These are phyloP conservation scores for Ceratitis capitata DNA, from an alignment of 1,140 invertebrate species.

Conservation along the genomic window DNA sequence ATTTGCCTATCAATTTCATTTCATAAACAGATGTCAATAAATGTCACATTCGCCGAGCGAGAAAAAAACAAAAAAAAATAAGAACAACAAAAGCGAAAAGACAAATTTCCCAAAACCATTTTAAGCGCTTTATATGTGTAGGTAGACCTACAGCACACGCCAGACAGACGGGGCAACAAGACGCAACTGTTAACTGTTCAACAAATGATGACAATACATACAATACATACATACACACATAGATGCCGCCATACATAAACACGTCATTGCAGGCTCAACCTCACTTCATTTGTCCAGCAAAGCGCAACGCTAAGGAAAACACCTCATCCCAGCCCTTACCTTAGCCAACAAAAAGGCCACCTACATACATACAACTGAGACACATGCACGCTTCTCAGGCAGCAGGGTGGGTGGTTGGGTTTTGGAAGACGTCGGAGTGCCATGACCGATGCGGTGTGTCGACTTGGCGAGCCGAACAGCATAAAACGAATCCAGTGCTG, in stretches of 20 bases:
- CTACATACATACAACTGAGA: not conserved
- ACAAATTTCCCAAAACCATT: no score
- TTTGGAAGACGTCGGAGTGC: not conserved
- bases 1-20: not conserved
- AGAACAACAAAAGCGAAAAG: no score
- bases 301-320: not conserved
- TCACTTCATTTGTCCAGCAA: conserved; percentile 19
- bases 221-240: not conserved
- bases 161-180: not conserved
- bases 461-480: conserved; percentile 8
- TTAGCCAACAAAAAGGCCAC: not conserved
- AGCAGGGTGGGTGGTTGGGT: not conserved
- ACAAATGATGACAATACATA: conserved; percentile 23
- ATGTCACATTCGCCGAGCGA: not conserved
- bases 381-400: not conserved
- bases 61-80: not conserved
- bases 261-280: not conserved
- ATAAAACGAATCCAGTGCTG: not conserved
- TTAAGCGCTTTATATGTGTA: no score
- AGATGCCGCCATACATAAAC: no score
- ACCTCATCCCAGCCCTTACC: not conserved
- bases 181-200: not conserved
- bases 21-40: not conserved
- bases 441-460: not conserved
- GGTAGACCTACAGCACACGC: no score